Evolutionary conservation across 2,113 vertebrate species (phyloP).

Genomic region (Periophthalmodon schlosseri): DNA sequence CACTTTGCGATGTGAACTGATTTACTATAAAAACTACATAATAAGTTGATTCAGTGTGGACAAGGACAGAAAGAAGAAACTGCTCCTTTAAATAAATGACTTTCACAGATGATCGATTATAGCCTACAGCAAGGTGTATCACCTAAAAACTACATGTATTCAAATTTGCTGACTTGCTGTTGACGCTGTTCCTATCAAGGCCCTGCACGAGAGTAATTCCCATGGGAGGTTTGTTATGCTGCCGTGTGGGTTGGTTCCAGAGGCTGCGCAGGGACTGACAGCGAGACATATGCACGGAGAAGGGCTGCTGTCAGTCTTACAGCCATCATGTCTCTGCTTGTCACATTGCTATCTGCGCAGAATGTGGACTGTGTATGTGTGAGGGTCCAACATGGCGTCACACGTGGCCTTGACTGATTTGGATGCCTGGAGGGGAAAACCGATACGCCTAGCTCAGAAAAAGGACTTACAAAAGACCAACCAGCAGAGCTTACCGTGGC

Average conservation of each 20-base stretch:
- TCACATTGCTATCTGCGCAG: constrained; percentile 50
- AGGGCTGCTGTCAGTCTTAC: constrained; percentile 43
- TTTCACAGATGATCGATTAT: constrained; percentile 15
- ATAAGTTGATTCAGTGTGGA: not conserved
- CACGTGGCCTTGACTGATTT: constrained; percentile 34
- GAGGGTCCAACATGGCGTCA: constrained; percentile 28
- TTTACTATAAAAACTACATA: not conserved
- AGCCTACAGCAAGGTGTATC: not conserved
- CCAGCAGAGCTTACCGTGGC: constrained; percentile 4
- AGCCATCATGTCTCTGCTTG: constrained; percentile 53
- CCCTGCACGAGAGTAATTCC: constrained; percentile 16
- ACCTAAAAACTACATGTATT: constrained; percentile 22
- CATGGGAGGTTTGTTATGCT: constrained; percentile 18
- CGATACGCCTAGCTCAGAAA: constrained; percentile 38
- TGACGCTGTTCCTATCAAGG: constrained; percentile 4
- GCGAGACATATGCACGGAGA: constrained; percentile 34
- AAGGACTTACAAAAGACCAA: constrained; percentile 12
- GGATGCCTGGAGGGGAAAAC: constrained; percentile 18
- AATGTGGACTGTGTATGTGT: constrained; percentile 47
- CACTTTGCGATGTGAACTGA: too few relatives aligned
- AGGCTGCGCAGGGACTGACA: constrained; percentile 54
- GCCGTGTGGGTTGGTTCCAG: constrained; percentile 44
- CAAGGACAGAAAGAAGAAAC: not conserved
- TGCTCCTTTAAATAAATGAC: constrained; percentile 3
- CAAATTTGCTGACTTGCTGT: constrained; percentile 19